Evolutionary conservation across 1,140 invertebrate species (phyloP), one percentile per base, ranked within the genome.

Genomic region (Drosophila setifemur): DNA sequence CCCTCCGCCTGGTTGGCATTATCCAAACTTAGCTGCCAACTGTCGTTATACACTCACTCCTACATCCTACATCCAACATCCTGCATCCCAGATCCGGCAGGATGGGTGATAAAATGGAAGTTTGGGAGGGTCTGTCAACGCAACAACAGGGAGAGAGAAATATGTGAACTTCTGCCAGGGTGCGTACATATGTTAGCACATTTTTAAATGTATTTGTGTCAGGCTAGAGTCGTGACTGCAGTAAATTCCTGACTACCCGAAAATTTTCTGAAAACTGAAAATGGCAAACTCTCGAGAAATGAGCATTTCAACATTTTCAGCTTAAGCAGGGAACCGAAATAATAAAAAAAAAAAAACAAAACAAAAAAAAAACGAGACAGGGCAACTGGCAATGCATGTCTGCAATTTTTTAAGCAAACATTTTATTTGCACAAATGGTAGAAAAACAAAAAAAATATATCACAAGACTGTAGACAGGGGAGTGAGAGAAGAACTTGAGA

Each of bases 351-450:
- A 14, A 37, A 40, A 7, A 39, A 45, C 14, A 42, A 31, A 28
- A 23, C 18, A 37, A 43, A 5, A 25, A 0, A 11, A 2, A 31
- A 11, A 25, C 6, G 23, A 35, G 47, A 39, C 64, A 58, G 23
- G 58, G 28, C 29, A 53, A 49, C 53, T 66, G 55, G 29, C 57
- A 71, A 64, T 77, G 73, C 78, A 83, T 76, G 78, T 76, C 78
- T 69, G 78, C 73, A 73, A 82, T 82, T 82, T 82, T 73, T 82
- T 82, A 82, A 82, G 78, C 63, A 83, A 77, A 82, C 73, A 82
- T 83, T 83, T 82, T 83, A 76, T 83, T 83, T 82, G 78, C 73
- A 40, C 18, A 55, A 77, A 57, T 64, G 58, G 33, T 23, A 47
- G 12, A 25, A 70, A 57, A 67, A 67, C 52, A 49, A 39, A 48